Base-by-base conservation (phyloP, 2,797 vertebrate genomes). In the Paedocypris micromegethes region DNA sequence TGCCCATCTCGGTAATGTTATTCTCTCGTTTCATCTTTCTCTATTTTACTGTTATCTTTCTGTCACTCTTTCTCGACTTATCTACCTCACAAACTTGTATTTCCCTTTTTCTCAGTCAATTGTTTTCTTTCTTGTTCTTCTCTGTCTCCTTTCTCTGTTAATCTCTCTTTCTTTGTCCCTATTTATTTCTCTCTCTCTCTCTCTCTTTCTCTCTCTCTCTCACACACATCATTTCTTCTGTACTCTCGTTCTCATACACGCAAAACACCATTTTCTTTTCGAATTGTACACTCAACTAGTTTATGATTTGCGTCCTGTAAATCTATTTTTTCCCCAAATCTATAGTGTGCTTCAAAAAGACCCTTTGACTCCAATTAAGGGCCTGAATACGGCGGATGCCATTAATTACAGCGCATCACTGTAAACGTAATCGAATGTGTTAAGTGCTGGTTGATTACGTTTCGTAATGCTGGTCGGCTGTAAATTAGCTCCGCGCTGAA, bases 401-500 rank as follows among this genome's bases (percentile, higher is more conserved):
- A 71, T 77, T 79, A 4, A 75, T 79, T 76, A 58, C 41, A 44
- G 6, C 7, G 60, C 68, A 58, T 60, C 66, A 58, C 67, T 65
- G 37, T 45, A 58, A 62, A 57, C 8, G 6, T 9, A 70, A 50
- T 65, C 72, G 75, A 58, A 63, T 46, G 68, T 57, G 61, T 64
- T 69, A 58, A 76, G 73, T 72, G 58, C 69, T 52, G 57, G 8
- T 65, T 76, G 75, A 76, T 76, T 71, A 55, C 37, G 68, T 72
- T 75, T n/a, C 51, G 9, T 3, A 23, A 1, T 62, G 59, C 52
- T 7, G 53, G 52, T 63, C 56, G 5, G 9, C 23, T 9, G 40
- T 63, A 41, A 57, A 57, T 56, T 50, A 9, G 8, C 39, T 44
- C 59, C 56, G 9, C 23, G 23, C 23, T 9, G 40, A 42, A 9